These are phyloP conservation scores for Eledone cirrhosa DNA, from an alignment of 2,888 invertebrate species.

Conservation along the genomic window DNA sequence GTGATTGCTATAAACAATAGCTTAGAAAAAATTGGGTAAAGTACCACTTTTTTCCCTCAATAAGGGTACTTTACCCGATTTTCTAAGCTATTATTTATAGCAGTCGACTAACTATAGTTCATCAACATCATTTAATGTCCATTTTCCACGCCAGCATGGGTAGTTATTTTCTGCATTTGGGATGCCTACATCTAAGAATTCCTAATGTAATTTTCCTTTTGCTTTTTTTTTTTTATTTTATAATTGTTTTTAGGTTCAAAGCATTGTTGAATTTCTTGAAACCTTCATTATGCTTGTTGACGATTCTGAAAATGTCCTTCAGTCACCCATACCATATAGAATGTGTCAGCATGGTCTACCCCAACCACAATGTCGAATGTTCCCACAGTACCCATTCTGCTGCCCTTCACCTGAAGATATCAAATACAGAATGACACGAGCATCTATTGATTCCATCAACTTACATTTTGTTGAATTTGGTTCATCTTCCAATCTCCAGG, in stretches of 20 bases:
- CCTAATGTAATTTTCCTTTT: no score
- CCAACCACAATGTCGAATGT: slow-evolving; percentile 73
- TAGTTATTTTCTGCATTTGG: no score
- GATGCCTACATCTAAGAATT: no score
- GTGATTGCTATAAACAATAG: no score
- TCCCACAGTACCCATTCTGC: slow-evolving; percentile 70
- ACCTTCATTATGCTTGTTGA: slow-evolving; percentile 85
- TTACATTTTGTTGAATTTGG: slow-evolving; percentile 89
- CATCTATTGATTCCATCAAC: slow-evolving; percentile 73
- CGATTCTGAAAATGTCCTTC: slow-evolving; percentile 89
- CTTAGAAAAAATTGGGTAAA: no score
- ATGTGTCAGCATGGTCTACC: slow-evolving; percentile 70
- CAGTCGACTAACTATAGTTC: no score
- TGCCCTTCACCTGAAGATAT: slow-evolving; percentile 85
- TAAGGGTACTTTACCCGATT: no score
- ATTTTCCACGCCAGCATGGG: no score
- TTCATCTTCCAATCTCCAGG: slow-evolving; percentile 86
- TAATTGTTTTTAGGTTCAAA: slow-evolving; percentile 74
- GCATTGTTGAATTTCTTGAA: slow-evolving; percentile 87
- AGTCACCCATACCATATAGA: slow-evolving; percentile 78
- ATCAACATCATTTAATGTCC: no score
- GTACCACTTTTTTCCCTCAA: no score
- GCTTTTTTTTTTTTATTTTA: neutral
- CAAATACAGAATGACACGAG: slow-evolving; percentile 90
- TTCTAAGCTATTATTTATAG: no score